Evolutionary conservation across 1,140 invertebrate species (phyloP), one percentile per base, ranked within the genome.

Genomic region (Theocolax elegans): DNA sequence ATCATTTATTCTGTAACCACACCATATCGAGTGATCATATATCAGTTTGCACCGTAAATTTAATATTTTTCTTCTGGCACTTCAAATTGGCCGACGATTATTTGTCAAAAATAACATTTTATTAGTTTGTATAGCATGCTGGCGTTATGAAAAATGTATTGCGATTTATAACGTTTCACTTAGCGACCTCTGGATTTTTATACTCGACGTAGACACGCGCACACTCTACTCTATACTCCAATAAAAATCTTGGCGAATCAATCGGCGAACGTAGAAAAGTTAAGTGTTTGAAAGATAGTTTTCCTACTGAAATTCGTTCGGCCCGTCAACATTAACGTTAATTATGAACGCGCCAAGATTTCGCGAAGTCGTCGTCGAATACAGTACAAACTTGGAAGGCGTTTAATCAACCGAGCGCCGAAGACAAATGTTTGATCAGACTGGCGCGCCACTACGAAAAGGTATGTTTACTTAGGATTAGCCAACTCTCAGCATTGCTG

Each of bases 381-480:
- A 38, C 48, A 17, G 49, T 44, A 56, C 46, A 60, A 68, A 68
- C 56, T 63, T 63, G n/a, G 49, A 38, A 29, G 38, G 49, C 59
- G 67, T 63, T 62, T 69, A 64, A 70, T 64, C 68, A 64, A 48
- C 27, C 59, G n/a, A 56, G 51, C 19, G 53, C 19, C 49, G 46
- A 66, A 71, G 53, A 66, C 62, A 71, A 71, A 71, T 66, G 62
- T 71, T 71, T 71, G 62, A 66, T 71, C 62, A 60, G 69, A 42
- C 62, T 51, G 51, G 44, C n/a, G n/a, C n/a, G n/a, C n/a, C n/a
- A n/a, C n/a, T n/a, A 15, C 48, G 21, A 19, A 13, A 10, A 25
- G 13, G 48, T 19, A n/a, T 21, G 44, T 65, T 71, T 70, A 58
- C 67, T 71, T 64, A 71, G 60, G 54, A 64, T 71, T 71, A 71